phyloP scores from a whole-genome alignment of 2,888 invertebrate species.

The Microdon myrmicae region DNA sequence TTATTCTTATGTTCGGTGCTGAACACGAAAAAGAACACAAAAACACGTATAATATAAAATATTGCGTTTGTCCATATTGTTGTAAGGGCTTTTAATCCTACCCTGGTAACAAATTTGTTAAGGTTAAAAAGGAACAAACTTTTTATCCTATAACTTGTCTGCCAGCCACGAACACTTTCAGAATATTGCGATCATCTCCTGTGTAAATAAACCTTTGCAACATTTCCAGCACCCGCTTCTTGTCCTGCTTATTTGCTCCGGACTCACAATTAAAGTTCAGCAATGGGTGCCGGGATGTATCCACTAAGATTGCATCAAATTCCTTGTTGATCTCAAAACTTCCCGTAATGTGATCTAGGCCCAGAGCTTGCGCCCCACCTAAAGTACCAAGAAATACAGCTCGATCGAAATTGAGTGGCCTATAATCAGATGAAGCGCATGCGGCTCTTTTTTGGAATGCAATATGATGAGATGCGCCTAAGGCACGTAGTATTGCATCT shows the following conservation, averaged over 20 bases:
- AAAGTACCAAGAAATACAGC: conserved; percentile 87
- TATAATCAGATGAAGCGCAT: conserved; percentile 51
- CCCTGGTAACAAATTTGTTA: too few relatives aligned
- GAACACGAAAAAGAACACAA: too few relatives aligned
- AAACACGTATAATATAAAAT: too few relatives aligned
- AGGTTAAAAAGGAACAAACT: too few relatives aligned
- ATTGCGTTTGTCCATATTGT: too few relatives aligned
- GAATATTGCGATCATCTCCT: conserved; percentile 87
- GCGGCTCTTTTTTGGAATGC: conserved; percentile 68
- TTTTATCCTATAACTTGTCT: conserved; percentile 66
- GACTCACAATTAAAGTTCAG: conserved; percentile 69
- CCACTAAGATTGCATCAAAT: conserved; percentile 86
- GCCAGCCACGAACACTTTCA: conserved; percentile 80
- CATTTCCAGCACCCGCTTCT: conserved; percentile 69
- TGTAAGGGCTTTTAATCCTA: not conserved
- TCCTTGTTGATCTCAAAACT: conserved; percentile 84
- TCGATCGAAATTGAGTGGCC: conserved; percentile 76
- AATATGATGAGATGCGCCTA: conserved; percentile 79
- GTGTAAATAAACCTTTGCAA: conserved; percentile 81
- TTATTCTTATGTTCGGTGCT: too few relatives aligned
- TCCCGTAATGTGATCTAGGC: conserved; percentile 78
- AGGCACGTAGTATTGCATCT: conserved; percentile 77
- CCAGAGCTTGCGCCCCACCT: conserved; percentile 86
- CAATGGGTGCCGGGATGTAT: conserved; percentile 71
- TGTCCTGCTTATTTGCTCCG: conserved; percentile 53